Conservation (phyloP, 2,888 invertebrate genomes). For the Conomelus anceps region DNA sequence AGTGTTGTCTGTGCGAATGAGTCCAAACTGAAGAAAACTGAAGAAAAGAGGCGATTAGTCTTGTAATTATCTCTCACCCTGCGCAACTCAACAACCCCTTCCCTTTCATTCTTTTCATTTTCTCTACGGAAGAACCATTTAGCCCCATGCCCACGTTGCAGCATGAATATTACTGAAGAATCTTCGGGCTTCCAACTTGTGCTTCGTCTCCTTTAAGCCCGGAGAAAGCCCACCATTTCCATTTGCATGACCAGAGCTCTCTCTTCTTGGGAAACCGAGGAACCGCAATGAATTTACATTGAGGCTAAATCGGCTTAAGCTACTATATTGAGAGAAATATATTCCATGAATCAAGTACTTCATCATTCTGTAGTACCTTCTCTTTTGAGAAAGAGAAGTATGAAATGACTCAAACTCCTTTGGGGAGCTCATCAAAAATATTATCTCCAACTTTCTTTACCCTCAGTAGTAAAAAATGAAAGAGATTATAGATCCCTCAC, state of each 20-base stretch:
- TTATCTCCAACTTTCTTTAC: not conserved
- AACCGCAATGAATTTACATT: not conserved
- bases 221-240: not conserved
- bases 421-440: not conserved
- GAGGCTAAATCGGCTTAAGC: not conserved
- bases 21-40: not conserved
- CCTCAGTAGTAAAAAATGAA: too few species aligned
- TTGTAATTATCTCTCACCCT: not conserved
- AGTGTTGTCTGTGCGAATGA: not conserved
- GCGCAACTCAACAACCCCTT: not conserved
- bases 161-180: not conserved
- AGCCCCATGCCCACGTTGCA: not conserved
- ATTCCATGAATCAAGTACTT: too few species aligned
- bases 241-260: not conserved
- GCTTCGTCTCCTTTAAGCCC: not conserved
- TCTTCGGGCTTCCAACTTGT: not conserved
- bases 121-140: not conserved
- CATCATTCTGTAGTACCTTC: not conserved
- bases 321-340: not conserved
- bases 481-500: too few species aligned
- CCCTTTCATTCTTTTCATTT: not conserved
- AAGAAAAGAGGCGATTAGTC: not conserved
- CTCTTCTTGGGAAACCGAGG: not conserved
- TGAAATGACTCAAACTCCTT: not conserved
- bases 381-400: not conserved